Evolutionary conservation across 2,888 invertebrate species (phyloP), one percentile per base, ranked within the genome.

Genomic region (Nebria salina): DNA sequence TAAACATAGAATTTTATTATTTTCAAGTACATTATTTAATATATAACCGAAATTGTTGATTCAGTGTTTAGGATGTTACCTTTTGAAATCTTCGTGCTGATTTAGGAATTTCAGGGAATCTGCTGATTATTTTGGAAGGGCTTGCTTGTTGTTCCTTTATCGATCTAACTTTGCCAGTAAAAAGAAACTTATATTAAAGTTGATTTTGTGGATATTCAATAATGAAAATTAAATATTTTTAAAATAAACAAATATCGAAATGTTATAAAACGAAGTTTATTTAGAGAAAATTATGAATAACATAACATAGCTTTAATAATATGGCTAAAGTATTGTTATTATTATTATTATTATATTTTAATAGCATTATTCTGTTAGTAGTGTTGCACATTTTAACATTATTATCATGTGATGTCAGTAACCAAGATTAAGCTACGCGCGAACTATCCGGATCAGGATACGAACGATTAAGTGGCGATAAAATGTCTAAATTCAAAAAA

Each of bases 111-210:
- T 73, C 72, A 43, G 78, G 78, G 20, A 78, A 78, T 78, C 73
- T 73, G 74, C 78, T 74, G 9, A 74, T 78, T 20, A 78, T 65
- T 65, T 78, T 74, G 15, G 25, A 25, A 65, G 65, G 25, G 65
- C n/a, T 73, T 66, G 73, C 26, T 65, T 41, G 34, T 42, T 42
- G 25, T 65, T 25, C 25, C 73, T 15, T 72, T 72, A 65, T 78
- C 73, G 65, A 66, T 78, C 78, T 78, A 15, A 65, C 78, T 78
- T 73, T 43, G 65, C 73, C 74, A 73, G 74, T 20, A 68, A 68
- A 68, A 25, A 68, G 54, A 54, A 54, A 54, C 54, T 54, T 54
- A 54, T 54, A 54, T 54, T 54, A 54, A 54, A 43, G 43, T 54
- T 13, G 43, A 43, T 75, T 25, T 64, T 20, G 20, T 1, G 20